phyloP scores from a whole-genome alignment of 2,888 invertebrate genomes.

The Tetropium fuscum region DNA sequence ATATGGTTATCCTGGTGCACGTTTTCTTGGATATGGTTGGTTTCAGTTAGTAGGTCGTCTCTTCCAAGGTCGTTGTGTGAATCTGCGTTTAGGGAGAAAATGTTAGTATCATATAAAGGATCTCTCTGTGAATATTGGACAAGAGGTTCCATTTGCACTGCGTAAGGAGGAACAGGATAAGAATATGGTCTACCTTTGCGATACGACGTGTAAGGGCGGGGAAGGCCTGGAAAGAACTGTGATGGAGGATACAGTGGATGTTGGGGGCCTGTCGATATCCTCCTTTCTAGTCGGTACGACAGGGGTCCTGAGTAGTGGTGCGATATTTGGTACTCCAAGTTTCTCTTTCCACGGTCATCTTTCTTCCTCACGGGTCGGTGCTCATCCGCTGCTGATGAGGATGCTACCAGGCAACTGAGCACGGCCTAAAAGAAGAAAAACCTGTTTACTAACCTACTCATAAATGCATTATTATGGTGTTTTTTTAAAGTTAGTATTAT shows the following conservation, averaged over 20 bases:
- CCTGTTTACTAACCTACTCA: too few species aligned
- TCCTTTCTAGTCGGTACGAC: slow-evolving; percentile 69
- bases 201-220: slow-evolving; percentile 53
- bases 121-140: slow-evolving; percentile 85
- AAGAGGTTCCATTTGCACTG: slow-evolving; percentile 84
- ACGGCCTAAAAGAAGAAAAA: slow-evolving; percentile 73
- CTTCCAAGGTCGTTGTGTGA: slow-evolving; percentile 67
- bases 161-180: slow-evolving; percentile 76
- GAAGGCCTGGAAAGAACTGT: slow-evolving; percentile 58
- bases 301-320: slow-evolving; percentile 70
- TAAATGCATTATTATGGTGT: too few species aligned
- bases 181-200: slow-evolving; percentile 62
- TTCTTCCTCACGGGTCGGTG: slow-evolving; percentile 61
- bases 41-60: slow-evolving; percentile 61
- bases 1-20: slow-evolving; percentile 44
- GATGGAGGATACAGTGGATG: slow-evolving; percentile 54
- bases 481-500: too few species aligned
- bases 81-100: slow-evolving; percentile 60
- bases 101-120: slow-evolving; percentile 76
- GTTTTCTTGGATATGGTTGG: slow-evolving; percentile 66
- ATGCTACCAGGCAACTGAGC: slow-evolving; percentile 69
- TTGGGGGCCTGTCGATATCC: slow-evolving; percentile 68
- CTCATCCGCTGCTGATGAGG: slow-evolving; percentile 66
- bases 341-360: slow-evolving; percentile 70
- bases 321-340: slow-evolving; percentile 72